A percentile compares a stretch with the other conserved stretches of the same genome.
phyloP scores from a whole-genome alignment of 1,140 invertebrate genomes.

The Maniola jurtina region DNA sequence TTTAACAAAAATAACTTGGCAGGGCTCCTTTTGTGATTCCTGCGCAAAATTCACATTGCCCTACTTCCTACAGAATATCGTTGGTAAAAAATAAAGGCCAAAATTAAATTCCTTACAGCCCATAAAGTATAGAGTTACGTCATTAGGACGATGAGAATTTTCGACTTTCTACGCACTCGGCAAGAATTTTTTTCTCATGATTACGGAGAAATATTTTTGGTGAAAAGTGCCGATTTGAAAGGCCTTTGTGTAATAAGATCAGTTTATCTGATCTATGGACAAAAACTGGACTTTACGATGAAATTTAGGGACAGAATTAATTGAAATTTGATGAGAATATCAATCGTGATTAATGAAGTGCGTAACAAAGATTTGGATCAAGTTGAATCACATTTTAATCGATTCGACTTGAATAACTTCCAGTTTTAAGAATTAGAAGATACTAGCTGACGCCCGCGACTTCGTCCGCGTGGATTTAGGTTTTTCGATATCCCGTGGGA shows the following conservation, averaged over 20 bases:
- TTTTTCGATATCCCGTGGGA: no score
- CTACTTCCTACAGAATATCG: conserved; percentile 25
- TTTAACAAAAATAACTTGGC: background rate
- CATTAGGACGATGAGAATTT: conserved; percentile 51
- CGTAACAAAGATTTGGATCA: no score
- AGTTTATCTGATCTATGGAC: conserved; percentile 5
- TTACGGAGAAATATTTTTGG: conserved; percentile 18
- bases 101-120: conserved; percentile 63
- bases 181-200: conserved; percentile 12
- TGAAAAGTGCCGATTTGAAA: conserved; percentile 29
- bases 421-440: no score
- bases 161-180: conserved; percentile 33
- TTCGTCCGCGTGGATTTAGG: no score
- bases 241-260: conserved; percentile 27
- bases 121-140: conserved; percentile 72
- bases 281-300: background rate
- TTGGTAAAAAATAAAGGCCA: conserved; percentile 63
- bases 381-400: background rate
- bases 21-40: conserved; percentile 7
- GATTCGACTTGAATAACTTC: no score
- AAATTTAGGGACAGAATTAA: background rate
- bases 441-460: no score
- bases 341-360: background rate
- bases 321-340: background rate
- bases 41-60: conserved; percentile 19